phyloP scores from a whole-genome alignment of 1,140 invertebrate genomes.

The Steinernema khuongi region DNA sequence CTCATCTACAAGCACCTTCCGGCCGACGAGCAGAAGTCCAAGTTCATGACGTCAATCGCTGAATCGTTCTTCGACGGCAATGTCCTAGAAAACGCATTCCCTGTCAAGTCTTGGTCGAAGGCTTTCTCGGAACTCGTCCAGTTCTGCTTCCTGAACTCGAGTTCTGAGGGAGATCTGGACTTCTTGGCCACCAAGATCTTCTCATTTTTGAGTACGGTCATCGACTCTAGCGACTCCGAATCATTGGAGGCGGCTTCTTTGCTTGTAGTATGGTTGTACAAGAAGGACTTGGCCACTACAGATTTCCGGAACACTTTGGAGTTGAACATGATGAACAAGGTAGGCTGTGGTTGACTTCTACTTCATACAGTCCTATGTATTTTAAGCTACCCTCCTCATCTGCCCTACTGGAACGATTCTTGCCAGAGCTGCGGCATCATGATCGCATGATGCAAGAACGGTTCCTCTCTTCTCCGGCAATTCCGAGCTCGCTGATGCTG shows the following conservation, averaged over 20 bases:
- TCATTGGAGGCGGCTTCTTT: background rate
- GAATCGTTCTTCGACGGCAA: constrained; percentile 14
- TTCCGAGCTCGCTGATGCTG: background rate
- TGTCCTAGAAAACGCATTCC: background rate
- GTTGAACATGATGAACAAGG: constrained; percentile 3
- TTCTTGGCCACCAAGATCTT: background rate
- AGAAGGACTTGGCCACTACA: background rate
- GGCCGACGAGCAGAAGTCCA: background rate
- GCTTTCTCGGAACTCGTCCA: background rate
- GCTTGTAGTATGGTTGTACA: background rate
- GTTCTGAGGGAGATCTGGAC: background rate
- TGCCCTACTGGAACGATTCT: background rate
- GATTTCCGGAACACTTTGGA: background rate
- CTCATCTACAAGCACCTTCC: background rate
- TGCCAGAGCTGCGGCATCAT: background rate
- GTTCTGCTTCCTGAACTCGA: background rate
- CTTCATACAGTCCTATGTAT: background rate
- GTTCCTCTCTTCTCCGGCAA: background rate
- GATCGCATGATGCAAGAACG: background rate
- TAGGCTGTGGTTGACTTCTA: background rate
- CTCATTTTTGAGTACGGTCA: background rate
- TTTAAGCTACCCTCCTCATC: background rate
- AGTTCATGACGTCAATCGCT: background rate
- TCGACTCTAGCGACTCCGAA: background rate
- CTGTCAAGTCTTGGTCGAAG: background rate